phyloP scores from a whole-genome alignment of 2,888 invertebrate genomes.

The Yponomeuta malinellus region DNA sequence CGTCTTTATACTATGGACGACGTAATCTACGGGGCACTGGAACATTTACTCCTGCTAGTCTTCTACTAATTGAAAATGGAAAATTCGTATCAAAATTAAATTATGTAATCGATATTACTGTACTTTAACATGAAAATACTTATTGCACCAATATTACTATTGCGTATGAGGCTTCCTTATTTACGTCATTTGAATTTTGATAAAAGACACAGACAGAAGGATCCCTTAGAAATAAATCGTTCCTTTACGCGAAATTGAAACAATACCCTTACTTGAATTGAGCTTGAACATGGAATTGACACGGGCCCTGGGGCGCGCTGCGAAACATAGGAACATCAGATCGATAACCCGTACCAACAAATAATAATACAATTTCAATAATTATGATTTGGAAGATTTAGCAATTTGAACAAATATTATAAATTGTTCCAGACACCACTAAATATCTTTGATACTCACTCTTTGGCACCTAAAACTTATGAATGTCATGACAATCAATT shows the following conservation, averaged over 20 bases:
- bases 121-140: constrained; percentile 61
- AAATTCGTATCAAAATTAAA: constrained; percentile 63
- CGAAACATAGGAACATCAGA: constrained; percentile 72
- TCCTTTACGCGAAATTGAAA: constrained; percentile 23
- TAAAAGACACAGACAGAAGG: constrained; percentile 62
- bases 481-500: constrained; percentile 47
- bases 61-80: constrained; percentile 51
- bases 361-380: constrained; percentile 49
- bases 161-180: constrained; percentile 46
- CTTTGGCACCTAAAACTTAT: constrained; percentile 69
- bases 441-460: constrained; percentile 69
- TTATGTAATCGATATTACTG: constrained; percentile 41
- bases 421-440: constrained; percentile 56
- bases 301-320: constrained; percentile 36
- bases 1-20: constrained; percentile 71
- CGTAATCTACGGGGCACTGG: constrained; percentile 73
- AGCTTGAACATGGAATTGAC: constrained; percentile 73
- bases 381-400: constrained; percentile 64
- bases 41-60: constrained; percentile 63
- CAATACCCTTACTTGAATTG: constrained; percentile 66
- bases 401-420: constrained; percentile 56
- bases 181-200: constrained; percentile 36
- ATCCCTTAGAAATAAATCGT: constrained; percentile 47
- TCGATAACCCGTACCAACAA: constrained; percentile 70
- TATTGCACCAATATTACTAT: constrained; percentile 57